Evolutionary conservation across 2,888 invertebrate genomes (phyloP).

Genomic region (Drosophila acutilabella): DNA sequence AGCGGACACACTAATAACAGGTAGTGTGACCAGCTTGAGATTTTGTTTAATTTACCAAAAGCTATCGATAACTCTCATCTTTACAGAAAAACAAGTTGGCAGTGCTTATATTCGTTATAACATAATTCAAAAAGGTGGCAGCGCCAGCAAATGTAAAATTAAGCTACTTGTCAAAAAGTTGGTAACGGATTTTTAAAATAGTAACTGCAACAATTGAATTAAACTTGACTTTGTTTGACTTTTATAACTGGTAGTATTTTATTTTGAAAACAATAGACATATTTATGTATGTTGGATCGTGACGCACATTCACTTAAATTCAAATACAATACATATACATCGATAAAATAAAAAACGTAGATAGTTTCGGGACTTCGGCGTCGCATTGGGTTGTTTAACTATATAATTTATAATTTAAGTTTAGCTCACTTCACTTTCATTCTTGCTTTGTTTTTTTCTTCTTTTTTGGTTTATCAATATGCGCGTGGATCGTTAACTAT

Average conservation of each 20-base stretch:
- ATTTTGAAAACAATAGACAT: constrained; percentile 73
- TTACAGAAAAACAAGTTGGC: not conserved
- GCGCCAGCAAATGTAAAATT: not conserved
- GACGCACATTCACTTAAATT: constrained; percentile 63
- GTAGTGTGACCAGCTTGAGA: constrained; percentile 37
- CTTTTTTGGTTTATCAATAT: constrained; percentile 27
- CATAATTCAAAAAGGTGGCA: not conserved
- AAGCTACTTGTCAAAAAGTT: not conserved
- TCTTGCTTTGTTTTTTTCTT: constrained; percentile 8
- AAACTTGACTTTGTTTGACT: constrained; percentile 15
- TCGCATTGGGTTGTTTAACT: constrained; percentile 7
- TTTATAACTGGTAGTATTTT: constrained; percentile 70
- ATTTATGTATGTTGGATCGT: constrained; percentile 55
- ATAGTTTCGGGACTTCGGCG: constrained; percentile 22
- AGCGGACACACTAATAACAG: constrained; percentile 40
- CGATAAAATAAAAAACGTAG: constrained; percentile 45
- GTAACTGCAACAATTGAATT: not conserved
- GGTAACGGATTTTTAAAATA: not conserved
- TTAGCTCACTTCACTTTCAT: constrained; percentile 11
- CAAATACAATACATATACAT: constrained; percentile 61
- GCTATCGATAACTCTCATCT: not conserved
- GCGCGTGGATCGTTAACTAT: constrained; percentile 44
- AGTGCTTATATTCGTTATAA: not conserved
- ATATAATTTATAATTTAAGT: constrained; percentile 47
- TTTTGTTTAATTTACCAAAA: not conserved